Conservation (phyloP, 2,797 vertebrate species). For the Gymnodraco acuticeps region DNA sequence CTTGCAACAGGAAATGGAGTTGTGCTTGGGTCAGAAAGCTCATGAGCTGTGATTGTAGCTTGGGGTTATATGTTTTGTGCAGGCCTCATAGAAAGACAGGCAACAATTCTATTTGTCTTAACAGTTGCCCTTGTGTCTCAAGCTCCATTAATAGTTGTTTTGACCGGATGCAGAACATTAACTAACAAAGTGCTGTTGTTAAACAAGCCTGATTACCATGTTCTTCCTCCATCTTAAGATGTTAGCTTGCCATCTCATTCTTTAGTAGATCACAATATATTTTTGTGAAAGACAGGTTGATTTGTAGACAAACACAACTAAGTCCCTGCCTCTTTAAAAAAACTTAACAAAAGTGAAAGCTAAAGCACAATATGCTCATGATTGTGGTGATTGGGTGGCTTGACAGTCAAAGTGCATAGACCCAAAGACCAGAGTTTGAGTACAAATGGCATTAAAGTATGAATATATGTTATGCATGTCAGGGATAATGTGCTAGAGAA, state of each 20-base stretch:
- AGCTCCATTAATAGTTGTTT: neutral
- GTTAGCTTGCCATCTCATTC: neutral
- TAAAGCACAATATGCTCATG: neutral
- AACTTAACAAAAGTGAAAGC: neutral
- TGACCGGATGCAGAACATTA: slow-evolving; percentile 1
- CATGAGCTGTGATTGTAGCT: slow-evolving; percentile 53
- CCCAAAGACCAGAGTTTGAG: neutral
- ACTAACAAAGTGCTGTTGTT: neutral
- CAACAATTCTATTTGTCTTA: slow-evolving; percentile 21
- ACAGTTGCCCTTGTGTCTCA: slow-evolving; percentile 20
- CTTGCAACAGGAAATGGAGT: slow-evolving; percentile 72
- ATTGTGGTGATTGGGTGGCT: slow-evolving; percentile 14
- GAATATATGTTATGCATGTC: neutral
- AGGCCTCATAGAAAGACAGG: slow-evolving; percentile 16
- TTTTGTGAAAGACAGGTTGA: neutral
- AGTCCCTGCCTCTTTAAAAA: neutral
- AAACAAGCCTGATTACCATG: slow-evolving; percentile 3
- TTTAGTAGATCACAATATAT: neutral
- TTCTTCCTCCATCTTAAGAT: neutral
- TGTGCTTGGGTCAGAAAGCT: slow-evolving; percentile 63
- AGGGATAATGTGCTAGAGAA: neutral
- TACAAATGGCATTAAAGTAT: neutral
- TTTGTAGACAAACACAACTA: neutral
- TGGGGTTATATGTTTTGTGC: slow-evolving; percentile 45
- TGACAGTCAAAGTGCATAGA: neutral